Evolutionary conservation across 2,113 vertebrate species (phyloP), one percentile per base, ranked within the genome.

Genomic region (Girardinichthys multiradiatus): DNA sequence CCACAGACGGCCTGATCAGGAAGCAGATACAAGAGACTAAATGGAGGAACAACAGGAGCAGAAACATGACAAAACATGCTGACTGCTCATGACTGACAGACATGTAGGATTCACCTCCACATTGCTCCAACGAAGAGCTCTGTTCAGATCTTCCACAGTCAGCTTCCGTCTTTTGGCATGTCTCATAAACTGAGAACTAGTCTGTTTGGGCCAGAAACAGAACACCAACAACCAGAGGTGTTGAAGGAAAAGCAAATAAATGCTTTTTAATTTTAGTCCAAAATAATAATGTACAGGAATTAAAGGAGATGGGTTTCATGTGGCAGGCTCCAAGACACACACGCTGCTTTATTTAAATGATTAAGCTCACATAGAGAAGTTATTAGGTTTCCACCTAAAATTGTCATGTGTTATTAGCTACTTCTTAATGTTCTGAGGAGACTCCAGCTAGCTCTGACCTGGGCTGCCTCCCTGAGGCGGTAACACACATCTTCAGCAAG

Each of bases 401-500:
- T n/a, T n/a, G n/a, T n/a, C n/a, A n/a, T n/a, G n/a, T n/a, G n/a
- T n/a, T n/a, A n/a, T n/a, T n/a, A n/a, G 35, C 35, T 10, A 10
- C 35, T 4, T 35, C 6, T 10, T 35, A 10, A 5, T 5, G 10
- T 35, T 35, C 35, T 35, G 35, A 35, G 35, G 35, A 10, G 35
- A 5, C 6, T 7, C 5, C 35, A 10, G 35, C 35, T 10, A 7
- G n/a, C 51, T 1, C 72, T 45, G 3, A 98, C 96, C 95, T 98
- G 96, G 0, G 96, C 93, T 1, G 96, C 95, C 77, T 98, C 96
- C 42, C 97, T 78, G 31, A 98, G 93, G 0, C 97, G 93, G 89
- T 97, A 98, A 39, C 97, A 98, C 9, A 97, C 97, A 0, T 98
- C 97, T 86, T 98, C 97, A 0, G 96, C 96, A 2, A 98, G 91